Evolutionary conservation across 2,113 vertebrate species (phyloP).

Genomic region (Danio rerio): GRCz12tu NC_133187.1:22179001-22179500

Average conservation of each 20-base stretch:
- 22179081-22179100: neutral
- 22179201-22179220: constrained; percentile 69
- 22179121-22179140: neutral
- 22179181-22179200: constrained; percentile 64
- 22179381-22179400: constrained; percentile 77
- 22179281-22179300: constrained; percentile 9
- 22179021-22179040: no score
- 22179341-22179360: constrained; percentile 75
- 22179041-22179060: no score
- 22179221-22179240: constrained; percentile 74
- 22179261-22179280: constrained; percentile 1
- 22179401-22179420: constrained; percentile 77
- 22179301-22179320: constrained; percentile 54
- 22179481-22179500: neutral
- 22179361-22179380: constrained; percentile 72
- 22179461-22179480: constrained; percentile 14
- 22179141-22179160: neutral
- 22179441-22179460: no score
- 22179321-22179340: constrained; percentile 79
- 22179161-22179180: constrained; percentile 67
- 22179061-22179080: no score
- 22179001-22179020: no score
- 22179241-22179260: constrained; percentile 43
- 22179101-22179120: neutral
- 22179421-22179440: constrained; percentile 63